Conservation (phyloP, 2,797 vertebrate genomes). For the Mionectes olivaceus region DNA sequence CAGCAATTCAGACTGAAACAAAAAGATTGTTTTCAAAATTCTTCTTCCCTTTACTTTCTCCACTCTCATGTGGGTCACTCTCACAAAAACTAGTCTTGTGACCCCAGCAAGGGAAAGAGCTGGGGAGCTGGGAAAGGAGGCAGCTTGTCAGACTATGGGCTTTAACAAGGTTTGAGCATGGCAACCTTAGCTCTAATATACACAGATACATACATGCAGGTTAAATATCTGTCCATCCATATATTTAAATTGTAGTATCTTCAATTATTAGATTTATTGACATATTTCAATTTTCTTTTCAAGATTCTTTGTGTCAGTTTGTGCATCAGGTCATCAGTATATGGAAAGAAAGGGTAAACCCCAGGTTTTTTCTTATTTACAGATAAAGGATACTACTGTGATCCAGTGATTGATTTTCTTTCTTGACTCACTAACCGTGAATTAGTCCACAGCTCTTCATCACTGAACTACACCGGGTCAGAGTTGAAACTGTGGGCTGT, state of each 20-base stretch:
- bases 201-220: neutral
- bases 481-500: neutral
- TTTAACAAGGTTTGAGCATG: neutral
- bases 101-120: neutral
- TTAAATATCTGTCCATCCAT: neutral
- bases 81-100: neutral
- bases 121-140: neutral
- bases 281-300: neutral
- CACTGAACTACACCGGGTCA: neutral
- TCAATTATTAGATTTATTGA: neutral
- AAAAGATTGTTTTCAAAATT: neutral
- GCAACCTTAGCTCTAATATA: neutral
- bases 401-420: slow-evolving; percentile 34
- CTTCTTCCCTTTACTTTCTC: neutral
- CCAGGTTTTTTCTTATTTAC: neutral
- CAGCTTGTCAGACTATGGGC: neutral
- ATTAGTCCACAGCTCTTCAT: slow-evolving; percentile 22
- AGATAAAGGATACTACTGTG: neutral
- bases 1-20: neutral
- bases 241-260: neutral
- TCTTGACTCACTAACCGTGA: neutral
- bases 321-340: neutral
- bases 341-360: neutral
- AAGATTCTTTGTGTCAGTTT: neutral
- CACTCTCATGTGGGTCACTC: accelerated